Evolutionary conservation across 2,797 vertebrate genomes (phyloP).

Genomic region (Fundulus diaphanus): DNA sequence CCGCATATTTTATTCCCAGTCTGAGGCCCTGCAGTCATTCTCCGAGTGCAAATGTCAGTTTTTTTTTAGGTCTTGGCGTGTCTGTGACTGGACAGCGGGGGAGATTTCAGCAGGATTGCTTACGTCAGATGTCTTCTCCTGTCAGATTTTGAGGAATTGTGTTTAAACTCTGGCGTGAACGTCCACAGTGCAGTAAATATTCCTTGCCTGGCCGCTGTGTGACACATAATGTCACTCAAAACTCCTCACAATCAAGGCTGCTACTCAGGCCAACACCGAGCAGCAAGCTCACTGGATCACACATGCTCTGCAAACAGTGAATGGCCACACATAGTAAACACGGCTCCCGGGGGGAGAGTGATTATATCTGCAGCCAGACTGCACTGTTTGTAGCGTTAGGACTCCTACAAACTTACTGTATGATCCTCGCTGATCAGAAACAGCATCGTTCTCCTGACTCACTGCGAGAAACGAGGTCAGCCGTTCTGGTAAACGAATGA

Average conservation of each 20-base stretch:
- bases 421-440: constrained; percentile 50
- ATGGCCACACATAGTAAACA: constrained; percentile 67
- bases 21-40: not conserved
- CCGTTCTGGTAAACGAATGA: constrained; percentile 40
- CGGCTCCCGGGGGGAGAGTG: constrained; percentile 51
- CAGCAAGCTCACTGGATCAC: constrained; percentile 23
- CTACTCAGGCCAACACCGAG: constrained; percentile 30
- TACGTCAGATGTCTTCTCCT: constrained; percentile 22
- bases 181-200: constrained; percentile 20
- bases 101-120: constrained; percentile 19
- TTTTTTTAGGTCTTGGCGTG: constrained; percentile 21
- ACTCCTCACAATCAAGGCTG: constrained; percentile 38
- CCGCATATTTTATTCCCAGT: constrained; percentile 6
- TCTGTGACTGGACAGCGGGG: constrained; percentile 13
- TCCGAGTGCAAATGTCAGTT: constrained; percentile 11
- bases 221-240: constrained; percentile 42
- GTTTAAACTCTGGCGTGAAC: constrained; percentile 35
- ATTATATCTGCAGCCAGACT: constrained; percentile 55
- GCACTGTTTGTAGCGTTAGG: constrained; percentile 59
- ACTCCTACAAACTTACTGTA: constrained; percentile 39
- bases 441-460: constrained; percentile 46
- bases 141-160: constrained; percentile 41
- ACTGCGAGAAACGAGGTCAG: constrained; percentile 24
- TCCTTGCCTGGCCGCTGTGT: constrained; percentile 22
- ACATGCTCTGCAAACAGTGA: constrained; percentile 36